Percentiles rank a stretch among this genome's conserved stretches.
Evolutionary conservation across 2,797 vertebrate species (phyloP).

Genomic region (Perodicticus potto): DNA sequence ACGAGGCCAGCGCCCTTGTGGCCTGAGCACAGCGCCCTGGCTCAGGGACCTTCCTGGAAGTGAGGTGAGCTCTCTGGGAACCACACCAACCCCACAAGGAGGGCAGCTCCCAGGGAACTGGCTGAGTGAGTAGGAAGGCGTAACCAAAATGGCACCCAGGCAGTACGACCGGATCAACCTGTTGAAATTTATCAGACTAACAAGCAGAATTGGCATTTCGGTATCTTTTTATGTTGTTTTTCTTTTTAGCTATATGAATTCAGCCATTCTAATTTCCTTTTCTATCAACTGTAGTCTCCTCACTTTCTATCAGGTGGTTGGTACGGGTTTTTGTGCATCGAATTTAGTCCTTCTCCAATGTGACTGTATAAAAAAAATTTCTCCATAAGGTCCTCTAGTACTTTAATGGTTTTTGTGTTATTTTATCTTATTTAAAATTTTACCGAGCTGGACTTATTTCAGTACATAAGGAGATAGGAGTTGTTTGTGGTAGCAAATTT

Average conservation of each 20-base stretch:
- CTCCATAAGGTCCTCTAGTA: neutral
- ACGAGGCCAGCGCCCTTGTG: constrained; percentile 88
- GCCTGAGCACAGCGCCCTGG: constrained; percentile 87
- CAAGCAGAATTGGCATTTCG: neutral
- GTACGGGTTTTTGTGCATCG: neutral
- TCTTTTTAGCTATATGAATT: neutral
- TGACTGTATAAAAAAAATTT: neutral
- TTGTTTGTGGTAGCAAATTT: neutral
- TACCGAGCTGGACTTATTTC: neutral
- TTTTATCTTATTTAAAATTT: neutral
- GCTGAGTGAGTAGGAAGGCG: neutral
- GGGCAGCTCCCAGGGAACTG: neutral
- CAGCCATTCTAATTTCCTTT: neutral
- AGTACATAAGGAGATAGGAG: neutral
- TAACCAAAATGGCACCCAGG: too few species aligned
- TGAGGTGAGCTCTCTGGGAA: constrained; percentile 90
- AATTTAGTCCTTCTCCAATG: neutral
- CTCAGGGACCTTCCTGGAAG: constrained; percentile 85
- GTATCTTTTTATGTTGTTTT: neutral
- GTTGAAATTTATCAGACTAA: neutral
- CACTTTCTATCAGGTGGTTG: neutral
- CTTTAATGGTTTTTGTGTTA: neutral
- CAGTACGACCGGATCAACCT: too few species aligned
- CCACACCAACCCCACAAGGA: neutral
- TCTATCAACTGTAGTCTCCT: neutral